Base-by-base conservation (phyloP, 2,888 invertebrate species). In the Eupithecia inturbata region DNA sequence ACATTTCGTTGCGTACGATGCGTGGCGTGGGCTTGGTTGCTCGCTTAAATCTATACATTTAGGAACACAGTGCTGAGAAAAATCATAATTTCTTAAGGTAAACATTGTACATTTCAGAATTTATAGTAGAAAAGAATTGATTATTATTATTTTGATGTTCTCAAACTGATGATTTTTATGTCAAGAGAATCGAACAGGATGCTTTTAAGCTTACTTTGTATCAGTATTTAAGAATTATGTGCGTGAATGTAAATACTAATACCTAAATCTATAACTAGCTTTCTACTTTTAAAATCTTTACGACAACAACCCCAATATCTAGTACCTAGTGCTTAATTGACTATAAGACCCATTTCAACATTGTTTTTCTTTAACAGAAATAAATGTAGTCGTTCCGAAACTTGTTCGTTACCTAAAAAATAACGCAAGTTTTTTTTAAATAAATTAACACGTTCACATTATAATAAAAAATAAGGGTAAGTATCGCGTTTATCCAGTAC, bases 221-320 rank as follows among this genome's bases (percentile, higher is more conserved):
- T 26, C 26, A 26, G 14, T 22, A 26, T 57, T 26, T 57, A 26
- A 57, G 26, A 57, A 57, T 57, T 22, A 57, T 57, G 57, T 57
- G 26, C 57, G 57, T 57, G 26, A 57, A 57, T 57, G 53, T 53
- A 53, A 22, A 53, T 53, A 57, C 26, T n/a, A n/a, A 39, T 67
- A 31, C n/a, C 57, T 57, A 22, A 53, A 22, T 22, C 53, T 53
- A 53, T 10, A 53, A 53, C 53, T 53, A 57, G 57, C 57, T 57
- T 57, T 26, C 12, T 57, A 57, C 57, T 57, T 57, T 57, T 26
- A 26, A 57, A 57, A 26, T 57, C 57, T 57, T 57, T 26, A 26
- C 22, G 4, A 10, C 22, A 57, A 57, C 22, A 53, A 53, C 12
- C 53, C 57, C 57, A 22, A 4, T 26, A 53, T 22, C 3, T 22